phyloP scores from a whole-genome alignment of 2,797 vertebrate genomes.

The Pantherophis alleghaniensis region DNA sequence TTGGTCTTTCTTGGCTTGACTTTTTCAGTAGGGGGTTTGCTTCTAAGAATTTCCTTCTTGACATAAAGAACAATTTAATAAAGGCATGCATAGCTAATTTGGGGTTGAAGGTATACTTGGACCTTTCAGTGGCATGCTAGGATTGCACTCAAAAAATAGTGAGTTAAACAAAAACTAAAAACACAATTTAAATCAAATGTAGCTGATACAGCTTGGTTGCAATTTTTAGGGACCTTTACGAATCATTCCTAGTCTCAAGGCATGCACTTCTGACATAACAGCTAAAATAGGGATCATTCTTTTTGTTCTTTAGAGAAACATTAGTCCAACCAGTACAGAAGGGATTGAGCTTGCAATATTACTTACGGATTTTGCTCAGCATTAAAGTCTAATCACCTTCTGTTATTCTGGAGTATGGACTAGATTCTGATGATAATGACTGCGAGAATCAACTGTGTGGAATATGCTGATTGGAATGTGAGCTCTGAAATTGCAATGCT shows the following conservation, averaged over 20 bases:
- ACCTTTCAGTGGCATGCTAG: not conserved
- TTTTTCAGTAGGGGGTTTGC: not conserved
- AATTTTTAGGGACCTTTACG: not conserved
- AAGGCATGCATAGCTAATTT: not conserved
- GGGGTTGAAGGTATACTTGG: not conserved
- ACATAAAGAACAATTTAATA: not conserved
- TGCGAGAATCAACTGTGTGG: not conserved
- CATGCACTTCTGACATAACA: not conserved
- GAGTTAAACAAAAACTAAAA: not conserved
- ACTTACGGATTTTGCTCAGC: not conserved
- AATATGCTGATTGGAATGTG: not conserved
- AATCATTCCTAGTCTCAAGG: not conserved
- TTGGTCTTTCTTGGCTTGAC: not conserved
- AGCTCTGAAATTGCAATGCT: not conserved
- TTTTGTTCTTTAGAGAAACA: not conserved
- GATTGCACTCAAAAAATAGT: not conserved
- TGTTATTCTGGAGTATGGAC: not conserved
- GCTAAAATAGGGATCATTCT: not conserved
- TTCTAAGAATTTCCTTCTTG: not conserved
- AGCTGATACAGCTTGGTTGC: not conserved
- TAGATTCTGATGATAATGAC: not conserved
- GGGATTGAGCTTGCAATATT: not conserved
- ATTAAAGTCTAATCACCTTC: not conserved
- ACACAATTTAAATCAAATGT: not conserved
- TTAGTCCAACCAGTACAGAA: not conserved